Percentiles rank a stretch among this genome's conserved stretches.
These are phyloP conservation scores for Dendrocopos noguchii DNA, from an alignment of 2,113 vertebrate species.

Conservation along the genomic window DNA sequence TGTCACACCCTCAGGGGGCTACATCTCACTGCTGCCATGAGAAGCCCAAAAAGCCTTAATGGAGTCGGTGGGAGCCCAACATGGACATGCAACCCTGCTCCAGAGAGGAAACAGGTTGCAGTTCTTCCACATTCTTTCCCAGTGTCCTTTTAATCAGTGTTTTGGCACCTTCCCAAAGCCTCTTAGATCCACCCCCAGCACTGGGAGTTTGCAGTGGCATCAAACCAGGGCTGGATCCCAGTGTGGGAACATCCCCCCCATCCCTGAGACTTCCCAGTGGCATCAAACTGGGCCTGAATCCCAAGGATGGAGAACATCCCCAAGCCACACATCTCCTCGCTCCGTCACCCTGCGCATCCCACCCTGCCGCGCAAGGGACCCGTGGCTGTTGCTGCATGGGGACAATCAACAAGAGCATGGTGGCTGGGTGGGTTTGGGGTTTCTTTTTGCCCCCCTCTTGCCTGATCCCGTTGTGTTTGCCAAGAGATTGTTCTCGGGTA, in stretches of 20 bases:
- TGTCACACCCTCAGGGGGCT: neutral
- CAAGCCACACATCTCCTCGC: accelerated
- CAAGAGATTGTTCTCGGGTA: slow-evolving; percentile 64
- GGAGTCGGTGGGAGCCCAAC: accelerated
- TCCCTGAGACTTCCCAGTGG: neutral
- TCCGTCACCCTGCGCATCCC: neutral
- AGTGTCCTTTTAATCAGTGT: neutral
- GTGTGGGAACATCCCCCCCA: neutral
- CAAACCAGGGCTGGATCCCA: neutral
- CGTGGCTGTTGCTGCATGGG: neutral
- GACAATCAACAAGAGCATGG: neutral
- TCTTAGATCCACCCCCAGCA: neutral
- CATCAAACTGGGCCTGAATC: neutral
- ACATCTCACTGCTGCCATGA: neutral
- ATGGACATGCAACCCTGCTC: neutral
- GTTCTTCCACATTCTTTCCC: neutral
- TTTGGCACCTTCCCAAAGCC: neutral
- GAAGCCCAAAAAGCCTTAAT: neutral
- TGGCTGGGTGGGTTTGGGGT: neutral
- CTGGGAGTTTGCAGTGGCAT: neutral
- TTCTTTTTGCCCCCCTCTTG: accelerated
- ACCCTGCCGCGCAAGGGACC: accelerated
- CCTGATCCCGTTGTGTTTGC: slow-evolving; percentile 43
- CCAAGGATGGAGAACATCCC: accelerated
- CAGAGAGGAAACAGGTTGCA: neutral